Evolutionary conservation across 2,113 vertebrate species (phyloP), one percentile per base, ranked within the genome.

Genomic region (Amia ocellicauda): DNA sequence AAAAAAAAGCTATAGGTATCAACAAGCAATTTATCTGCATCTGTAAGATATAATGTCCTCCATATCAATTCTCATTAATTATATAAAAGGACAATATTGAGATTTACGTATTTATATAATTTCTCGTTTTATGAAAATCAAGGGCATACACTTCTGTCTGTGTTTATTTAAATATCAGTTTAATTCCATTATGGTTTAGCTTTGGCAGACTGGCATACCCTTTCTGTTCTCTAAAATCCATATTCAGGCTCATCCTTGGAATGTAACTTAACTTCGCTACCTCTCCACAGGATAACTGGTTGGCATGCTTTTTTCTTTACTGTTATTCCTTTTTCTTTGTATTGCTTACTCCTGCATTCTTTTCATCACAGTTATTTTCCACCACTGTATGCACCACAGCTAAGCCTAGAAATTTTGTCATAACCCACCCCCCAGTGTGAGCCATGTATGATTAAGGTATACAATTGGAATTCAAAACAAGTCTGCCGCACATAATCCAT

Each of bases 401-500:
- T 14, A n/a, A 64, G 41, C n/a, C 40, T 26, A 16, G 52, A 28
- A 55, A 41, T 55, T 43, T 42, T 20, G 23, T 14, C 19, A 7
- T 19, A 16, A 8, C 2, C n/a, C 29, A 27, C 53, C 53, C 26
- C 42, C 26, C 9, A 27, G 17, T 20, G 59, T 61, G 49, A 9
- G 20, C 31, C 20, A 19, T 10, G 17, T 59, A 7, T 58, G 55
- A 66, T 52, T 59, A 59, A 45, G 22, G 43, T 57, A 29, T 23
- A 31, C 22, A 40, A 49, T 49, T 51, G 20, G 43, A 50, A 41
- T 58, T 58, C 47, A 19, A 59, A 60, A 43, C 47, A 53, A 50
- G 49, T 45, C 36, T 22, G 45, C 31, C 9, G 3, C 31, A 27
- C 29, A 17, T 53, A 24, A 52, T 19, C 47, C 49, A 22, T 23